A percentile compares a stretch with the other conserved stretches of the same genome.
Evolutionary conservation across 92 coral and sea anemone genomes (phyloP).

Genomic region (Zoanthus gigantus): DNA sequence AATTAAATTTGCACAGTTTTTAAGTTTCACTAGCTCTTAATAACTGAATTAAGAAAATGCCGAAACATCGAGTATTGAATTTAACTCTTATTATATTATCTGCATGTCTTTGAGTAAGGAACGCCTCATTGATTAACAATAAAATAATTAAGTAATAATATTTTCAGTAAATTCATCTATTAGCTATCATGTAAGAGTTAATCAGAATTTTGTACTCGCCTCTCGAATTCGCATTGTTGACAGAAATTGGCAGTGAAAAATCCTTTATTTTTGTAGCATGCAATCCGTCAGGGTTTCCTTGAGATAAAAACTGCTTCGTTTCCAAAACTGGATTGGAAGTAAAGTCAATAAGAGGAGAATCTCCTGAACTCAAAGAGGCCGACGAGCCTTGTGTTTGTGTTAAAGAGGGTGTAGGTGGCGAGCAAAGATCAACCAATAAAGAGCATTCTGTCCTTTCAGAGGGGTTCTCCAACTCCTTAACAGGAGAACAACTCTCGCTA

Average conservation of each 20-base stretch:
- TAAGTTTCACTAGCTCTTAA: no score
- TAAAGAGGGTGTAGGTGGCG: background rate
- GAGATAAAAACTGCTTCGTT: background rate
- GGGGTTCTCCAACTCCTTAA: constrained; percentile 29
- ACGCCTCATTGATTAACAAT: no score
- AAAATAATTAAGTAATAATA: no score
- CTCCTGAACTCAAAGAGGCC: background rate
- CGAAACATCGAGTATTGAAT: no score
- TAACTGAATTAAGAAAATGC: no score
- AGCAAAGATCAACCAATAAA: constrained; percentile 24
- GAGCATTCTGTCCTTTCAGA: constrained; percentile 37
- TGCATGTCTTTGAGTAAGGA: no score
- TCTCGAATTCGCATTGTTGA: constrained; percentile 21
- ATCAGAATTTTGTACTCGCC: background rate
- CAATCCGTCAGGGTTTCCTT: constrained; percentile 8
- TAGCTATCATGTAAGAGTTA: background rate
- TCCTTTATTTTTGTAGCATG: constrained; percentile 2
- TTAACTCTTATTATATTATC: no score
- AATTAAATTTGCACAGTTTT: no score
- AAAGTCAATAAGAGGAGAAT: constrained; percentile 22
- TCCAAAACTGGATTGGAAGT: constrained; percentile 1
- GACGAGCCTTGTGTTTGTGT: constrained; percentile 6
- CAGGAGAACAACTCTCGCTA: constrained; percentile 12
- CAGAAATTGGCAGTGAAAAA: constrained; percentile 6
- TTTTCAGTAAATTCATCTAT: no score